phyloP scores from a whole-genome alignment of 1,140 invertebrate genomes.

The Neotoxoptera formosana region DNA sequence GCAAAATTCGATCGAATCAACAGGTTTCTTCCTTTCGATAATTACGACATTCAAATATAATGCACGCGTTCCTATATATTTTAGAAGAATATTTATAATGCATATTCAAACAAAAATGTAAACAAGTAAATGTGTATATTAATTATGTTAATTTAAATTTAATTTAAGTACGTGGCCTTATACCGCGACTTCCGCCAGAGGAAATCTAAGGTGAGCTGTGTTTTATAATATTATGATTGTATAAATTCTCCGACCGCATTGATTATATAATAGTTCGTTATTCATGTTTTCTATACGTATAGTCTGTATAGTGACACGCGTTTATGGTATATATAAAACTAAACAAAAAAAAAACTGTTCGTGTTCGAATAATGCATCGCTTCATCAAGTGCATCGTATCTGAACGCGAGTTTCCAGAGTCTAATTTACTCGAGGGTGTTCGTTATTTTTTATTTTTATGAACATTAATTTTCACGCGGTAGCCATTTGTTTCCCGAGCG shows the following conservation, averaged over 20 bases:
- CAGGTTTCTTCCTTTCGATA: neutral
- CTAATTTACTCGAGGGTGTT: conserved; percentile 18
- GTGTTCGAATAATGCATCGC: neutral
- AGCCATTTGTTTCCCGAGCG: conserved; percentile 23
- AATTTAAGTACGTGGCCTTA: conserved; percentile 8
- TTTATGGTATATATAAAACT: neutral
- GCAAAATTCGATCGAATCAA: conserved; percentile 13
- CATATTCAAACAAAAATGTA: conserved; percentile 11
- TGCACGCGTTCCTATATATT: neutral
- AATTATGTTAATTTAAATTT: neutral
- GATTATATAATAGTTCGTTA: neutral
- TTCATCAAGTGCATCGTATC: neutral
- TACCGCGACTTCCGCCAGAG: neutral
- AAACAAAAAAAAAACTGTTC: conserved; percentile 6
- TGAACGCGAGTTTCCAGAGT: neutral
- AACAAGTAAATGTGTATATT: neutral
- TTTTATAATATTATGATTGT: conserved; percentile 4
- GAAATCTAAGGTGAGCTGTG: conserved; percentile 24
- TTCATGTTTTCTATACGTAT: neutral
- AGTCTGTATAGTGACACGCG: neutral
- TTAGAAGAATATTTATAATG: neutral
- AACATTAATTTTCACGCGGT: conserved; percentile 52
- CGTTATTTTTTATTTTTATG: conserved; percentile 13
- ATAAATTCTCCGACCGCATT: neutral
- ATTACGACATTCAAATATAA: neutral